Base-by-base conservation (phyloP, 2,888 invertebrate species). In the Trichopria drosophilae region DNA sequence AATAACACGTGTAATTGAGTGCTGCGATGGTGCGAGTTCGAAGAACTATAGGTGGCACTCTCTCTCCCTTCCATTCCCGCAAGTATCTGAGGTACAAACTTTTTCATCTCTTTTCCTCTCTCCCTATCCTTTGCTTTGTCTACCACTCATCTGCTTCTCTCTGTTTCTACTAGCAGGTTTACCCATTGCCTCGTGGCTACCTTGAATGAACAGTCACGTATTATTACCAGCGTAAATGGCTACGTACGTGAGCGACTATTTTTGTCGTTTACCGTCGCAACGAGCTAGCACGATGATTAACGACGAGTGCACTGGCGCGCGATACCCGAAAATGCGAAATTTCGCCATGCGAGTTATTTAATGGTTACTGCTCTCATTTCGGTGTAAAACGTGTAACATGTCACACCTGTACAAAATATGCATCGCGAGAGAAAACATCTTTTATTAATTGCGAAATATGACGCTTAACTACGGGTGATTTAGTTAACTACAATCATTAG, bases 1-100 rank as follows among this genome's bases (percentile, higher is more conserved):
- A 67, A 67, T 68, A 66, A 65, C 63, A 57, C 53, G 49, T 55
- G 63, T 65, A 66, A 67, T 67, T 61, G 63, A 68, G 56, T 61
- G 63, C 51, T 58, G 31, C 50, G 52, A 53, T 50, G 34, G 41
- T 29, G 50, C 52, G 44, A 43, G 18, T 9, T 40, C 15, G 24
- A 20, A 13, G 6, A 15, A 6, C 32, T 16, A 9, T n/a, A 10
- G 10, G 26, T 9, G 9, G 34, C 13, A n/a, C 28, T 46, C 28
- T 16, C 28, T 26, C 34, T 19, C 16, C 19, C 18, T 10, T n/a
- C 37, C 20, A 9, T 37, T 20, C 13, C n/a, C 41, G 9, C 28
- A 19, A 12, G 31, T 22, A 18, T 39, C 40, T 44, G 44, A 37
- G 18, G 39, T 44, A 39, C 36, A 13, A 32, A 37, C 34, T 7